phyloP scores from a whole-genome alignment of 2,888 invertebrate genomes.

The Chouioia cunea region DNA sequence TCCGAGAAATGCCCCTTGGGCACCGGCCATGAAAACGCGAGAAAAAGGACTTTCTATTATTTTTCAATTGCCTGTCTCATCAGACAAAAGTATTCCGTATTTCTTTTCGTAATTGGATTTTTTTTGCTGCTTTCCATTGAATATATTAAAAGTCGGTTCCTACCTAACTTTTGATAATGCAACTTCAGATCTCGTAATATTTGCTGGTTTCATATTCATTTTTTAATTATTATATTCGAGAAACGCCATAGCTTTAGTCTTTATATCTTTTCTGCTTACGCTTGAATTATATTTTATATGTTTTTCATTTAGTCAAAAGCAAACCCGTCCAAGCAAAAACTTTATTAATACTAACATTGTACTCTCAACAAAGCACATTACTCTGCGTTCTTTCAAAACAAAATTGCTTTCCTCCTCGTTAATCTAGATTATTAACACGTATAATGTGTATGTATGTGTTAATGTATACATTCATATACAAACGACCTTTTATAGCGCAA shows the following conservation, averaged over 20 bases:
- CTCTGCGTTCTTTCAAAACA: not conserved
- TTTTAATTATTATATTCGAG: no score
- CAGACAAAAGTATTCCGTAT: slow-evolving; percentile 60
- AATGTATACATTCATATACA: no score
- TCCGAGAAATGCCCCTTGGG: slow-evolving; percentile 49
- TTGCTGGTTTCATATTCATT: no score
- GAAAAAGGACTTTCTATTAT: slow-evolving; percentile 62
- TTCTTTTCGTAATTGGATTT: slow-evolving; percentile 61
- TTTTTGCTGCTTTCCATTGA: slow-evolving; percentile 29
- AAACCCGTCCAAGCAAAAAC: no score
- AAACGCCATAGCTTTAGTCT: not conserved
- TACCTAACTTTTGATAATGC: slow-evolving; percentile 2
- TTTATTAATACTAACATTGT: no score
- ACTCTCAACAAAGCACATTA: no score
- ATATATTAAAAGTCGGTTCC: slow-evolving; percentile 30
- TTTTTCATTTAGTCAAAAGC: no score
- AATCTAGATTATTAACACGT: no score
- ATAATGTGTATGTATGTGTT: no score
- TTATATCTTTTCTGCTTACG: not conserved
- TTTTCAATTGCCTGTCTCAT: slow-evolving; percentile 65
- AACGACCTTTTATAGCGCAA: no score
- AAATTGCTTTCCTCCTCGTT: not conserved
- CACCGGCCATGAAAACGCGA: slow-evolving; percentile 50
- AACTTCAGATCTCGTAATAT: not conserved
- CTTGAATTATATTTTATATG: no score